Percentiles rank a stretch among this genome's conserved stretches.
phyloP scores from a whole-genome alignment of 2,113 vertebrate species.

The Dromaius novaehollandiae region DNA sequence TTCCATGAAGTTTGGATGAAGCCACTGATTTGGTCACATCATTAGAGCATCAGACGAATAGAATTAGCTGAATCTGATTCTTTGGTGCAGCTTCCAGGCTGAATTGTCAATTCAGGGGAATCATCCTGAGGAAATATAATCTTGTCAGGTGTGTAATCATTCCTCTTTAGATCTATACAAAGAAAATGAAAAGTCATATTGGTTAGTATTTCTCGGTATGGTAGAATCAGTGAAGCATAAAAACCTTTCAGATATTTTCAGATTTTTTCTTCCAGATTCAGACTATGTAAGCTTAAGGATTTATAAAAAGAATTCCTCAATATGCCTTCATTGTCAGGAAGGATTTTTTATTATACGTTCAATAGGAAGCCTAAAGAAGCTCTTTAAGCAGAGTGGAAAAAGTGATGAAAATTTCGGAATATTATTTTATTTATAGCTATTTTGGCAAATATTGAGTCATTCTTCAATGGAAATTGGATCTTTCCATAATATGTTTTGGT shows the following conservation, averaged over 20 bases:
- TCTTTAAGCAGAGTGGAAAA: neutral
- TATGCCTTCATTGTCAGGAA: neutral
- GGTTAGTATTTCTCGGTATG: neutral
- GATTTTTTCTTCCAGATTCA: too few species aligned
- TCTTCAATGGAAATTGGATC: neutral
- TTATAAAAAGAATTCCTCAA: neutral
- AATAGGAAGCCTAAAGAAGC: neutral
- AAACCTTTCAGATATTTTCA: neutral
- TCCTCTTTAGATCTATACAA: constrained; percentile 91
- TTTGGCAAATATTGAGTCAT: neutral
- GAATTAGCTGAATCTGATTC: constrained; percentile 85
- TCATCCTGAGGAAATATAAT: constrained; percentile 91
- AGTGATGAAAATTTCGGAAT: neutral
- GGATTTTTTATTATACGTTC: neutral
- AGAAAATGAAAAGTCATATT: neutral
- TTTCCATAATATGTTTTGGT: neutral
- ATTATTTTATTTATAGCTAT: neutral
- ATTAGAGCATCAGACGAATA: constrained; percentile 90
- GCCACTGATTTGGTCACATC: constrained; percentile 34
- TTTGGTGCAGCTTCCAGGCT: constrained; percentile 86
- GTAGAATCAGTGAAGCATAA: neutral
- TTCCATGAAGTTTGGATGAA: constrained; percentile 37
- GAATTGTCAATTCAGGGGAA: constrained; percentile 80
- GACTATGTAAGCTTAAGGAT: rapidly evolving
- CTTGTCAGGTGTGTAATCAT: constrained; percentile 97